These are phyloP conservation scores for Ciconia nigra DNA, from an alignment of 2,797 vertebrate genomes.

Conservation along the genomic window DNA sequence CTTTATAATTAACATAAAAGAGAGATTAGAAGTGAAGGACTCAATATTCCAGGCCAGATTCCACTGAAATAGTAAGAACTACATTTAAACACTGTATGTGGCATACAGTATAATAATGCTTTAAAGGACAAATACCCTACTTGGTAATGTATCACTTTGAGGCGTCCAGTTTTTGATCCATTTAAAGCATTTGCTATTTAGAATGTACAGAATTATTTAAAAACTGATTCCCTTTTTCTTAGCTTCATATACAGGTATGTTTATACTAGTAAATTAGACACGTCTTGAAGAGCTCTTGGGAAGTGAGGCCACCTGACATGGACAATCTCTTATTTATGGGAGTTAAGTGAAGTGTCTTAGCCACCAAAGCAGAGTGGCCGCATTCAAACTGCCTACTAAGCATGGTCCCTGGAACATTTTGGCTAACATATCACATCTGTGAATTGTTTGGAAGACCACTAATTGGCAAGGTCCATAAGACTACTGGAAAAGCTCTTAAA, in stretches of 20 bases:
- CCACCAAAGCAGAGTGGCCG: not conserved
- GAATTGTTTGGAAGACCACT: not conserved
- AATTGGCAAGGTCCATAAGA: not conserved
- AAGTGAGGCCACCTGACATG: not conserved
- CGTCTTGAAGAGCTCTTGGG: not conserved
- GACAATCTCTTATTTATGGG: not conserved
- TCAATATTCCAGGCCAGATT: not conserved
- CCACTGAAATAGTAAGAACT: not conserved
- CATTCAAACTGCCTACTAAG: not conserved
- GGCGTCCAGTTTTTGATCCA: not conserved
- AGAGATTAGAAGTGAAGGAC: not conserved
- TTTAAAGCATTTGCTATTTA: not conserved
- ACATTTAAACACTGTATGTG: not conserved
- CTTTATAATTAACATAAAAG: not conserved
- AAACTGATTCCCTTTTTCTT: not conserved
- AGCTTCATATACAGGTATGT: not conserved
- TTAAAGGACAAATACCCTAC: not conserved
- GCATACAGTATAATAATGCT: not conserved
- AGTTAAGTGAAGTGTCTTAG: rapidly evolving
- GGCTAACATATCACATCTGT: not conserved
- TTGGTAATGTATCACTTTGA: not conserved
- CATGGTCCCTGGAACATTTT: not conserved
- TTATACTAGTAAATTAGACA: not conserved
- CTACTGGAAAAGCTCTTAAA: not conserved
- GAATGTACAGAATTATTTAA: not conserved